These are phyloP conservation scores for Felis chaus DNA, from an alignment of 2,113 vertebrate species.

Conservation along the genomic window DNA sequence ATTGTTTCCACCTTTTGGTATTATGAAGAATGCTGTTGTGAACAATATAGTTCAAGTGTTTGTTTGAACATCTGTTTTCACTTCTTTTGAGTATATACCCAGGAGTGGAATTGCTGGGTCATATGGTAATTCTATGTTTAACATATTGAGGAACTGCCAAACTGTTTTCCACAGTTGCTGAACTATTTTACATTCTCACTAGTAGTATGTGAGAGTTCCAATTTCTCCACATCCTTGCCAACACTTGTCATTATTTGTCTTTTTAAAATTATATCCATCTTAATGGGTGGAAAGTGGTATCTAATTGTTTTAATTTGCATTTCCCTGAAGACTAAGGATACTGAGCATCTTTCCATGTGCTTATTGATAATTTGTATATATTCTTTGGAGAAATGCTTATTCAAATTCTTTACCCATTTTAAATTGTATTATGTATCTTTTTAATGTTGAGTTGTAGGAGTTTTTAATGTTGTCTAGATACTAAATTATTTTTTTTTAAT, in stretches of 20 bases:
- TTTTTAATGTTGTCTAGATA: conserved; percentile 29
- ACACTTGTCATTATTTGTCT: background rate
- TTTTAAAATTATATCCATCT: background rate
- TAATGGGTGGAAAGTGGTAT: background rate
- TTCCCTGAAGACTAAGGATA: conserved; percentile 18
- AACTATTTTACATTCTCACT: background rate
- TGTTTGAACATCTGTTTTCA: conserved; percentile 34
- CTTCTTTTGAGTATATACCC: background rate
- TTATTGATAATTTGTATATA: background rate
- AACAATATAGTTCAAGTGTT: background rate
- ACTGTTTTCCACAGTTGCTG: background rate
- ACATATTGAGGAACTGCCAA: background rate
- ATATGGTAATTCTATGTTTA: conserved; percentile 16
- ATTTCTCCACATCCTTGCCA: background rate
- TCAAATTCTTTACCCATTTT: conserved; percentile 33
- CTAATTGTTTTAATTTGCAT: conserved; percentile 43
- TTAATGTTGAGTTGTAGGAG: conserved; percentile 4
- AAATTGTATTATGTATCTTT: background rate
- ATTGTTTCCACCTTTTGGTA: conserved; percentile 1
- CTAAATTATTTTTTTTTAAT: background rate
- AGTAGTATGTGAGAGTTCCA: background rate
- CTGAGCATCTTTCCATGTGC: background rate
- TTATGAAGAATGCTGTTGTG: background rate
- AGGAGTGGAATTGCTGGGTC: background rate
- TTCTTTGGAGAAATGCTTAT: conserved; percentile 9